Evolutionary conservation across 2,888 invertebrate species (phyloP), one percentile per base, ranked within the genome.

Genomic region (Pilophorus perplexus): DNA sequence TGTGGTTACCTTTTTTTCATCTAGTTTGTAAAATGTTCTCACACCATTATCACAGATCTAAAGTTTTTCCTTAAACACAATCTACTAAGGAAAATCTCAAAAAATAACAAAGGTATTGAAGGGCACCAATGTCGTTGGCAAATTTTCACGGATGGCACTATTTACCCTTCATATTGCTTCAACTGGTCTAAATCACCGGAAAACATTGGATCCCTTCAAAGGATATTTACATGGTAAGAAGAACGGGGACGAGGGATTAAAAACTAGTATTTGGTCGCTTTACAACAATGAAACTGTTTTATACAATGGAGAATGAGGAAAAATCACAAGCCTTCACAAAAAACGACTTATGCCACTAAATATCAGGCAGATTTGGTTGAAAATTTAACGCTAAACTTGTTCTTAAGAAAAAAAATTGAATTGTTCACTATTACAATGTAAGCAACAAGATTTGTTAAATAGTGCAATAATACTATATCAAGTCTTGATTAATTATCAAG

Each of bases 1-100:
- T 38, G 14, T 38, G 10, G n/a, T 54, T 37, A 12, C 16, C 10
- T 37, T 55, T 55, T 55, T 12, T 1, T 28, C 16, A 6, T 16
- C 2, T 33, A 54, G 42, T 64, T 27, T 28, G 28, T 40, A 27
- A 16, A 22, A 62, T 25, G 12, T 64, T 50, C 55, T 65, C 44
- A 33, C 33, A 46, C 23, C 25, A 33, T 52, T 67, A 67, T 67
- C 67, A 67, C 67, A 67, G 67, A 64, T 67, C 67, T 67, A 67
- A 64, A 46, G n/a, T n/a, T n/a, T 40, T 67, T 64, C 67, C 64
- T 67, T n/a, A n/a, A n/a, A n/a, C n/a, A n/a, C n/a, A n/a, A n/a
- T n/a, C n/a, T n/a, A n/a, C 52, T 55, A 67, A 42, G 38, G 12
- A 16, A 33, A 55, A 22, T 12, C 2, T 22, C n/a, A 33, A n/a